These are phyloP conservation scores for Columba livia DNA, from an alignment of 2,113 vertebrate species.

Conservation along the genomic window DNA sequence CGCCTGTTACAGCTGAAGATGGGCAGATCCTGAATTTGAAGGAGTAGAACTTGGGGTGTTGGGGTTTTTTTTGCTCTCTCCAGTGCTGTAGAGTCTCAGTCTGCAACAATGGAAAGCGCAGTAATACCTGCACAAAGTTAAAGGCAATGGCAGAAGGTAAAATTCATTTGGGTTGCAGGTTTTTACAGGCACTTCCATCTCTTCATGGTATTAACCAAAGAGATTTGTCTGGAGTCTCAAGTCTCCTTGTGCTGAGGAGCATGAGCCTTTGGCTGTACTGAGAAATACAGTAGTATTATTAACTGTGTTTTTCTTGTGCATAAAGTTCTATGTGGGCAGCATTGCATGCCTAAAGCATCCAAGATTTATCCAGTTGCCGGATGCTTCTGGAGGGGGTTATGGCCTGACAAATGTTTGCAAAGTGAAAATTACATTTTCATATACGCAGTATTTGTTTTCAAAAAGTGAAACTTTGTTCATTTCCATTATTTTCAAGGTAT, in stretches of 20 bases:
- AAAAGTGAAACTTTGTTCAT: not conserved
- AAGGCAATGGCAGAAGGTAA: not conserved
- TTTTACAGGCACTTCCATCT: not conserved
- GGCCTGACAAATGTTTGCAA: not conserved
- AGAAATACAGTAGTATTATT: rapidly evolving
- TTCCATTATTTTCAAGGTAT: not conserved
- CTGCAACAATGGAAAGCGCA: not conserved
- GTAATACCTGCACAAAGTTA: not conserved
- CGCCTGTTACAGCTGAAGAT: not conserved
- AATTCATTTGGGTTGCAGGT: not conserved
- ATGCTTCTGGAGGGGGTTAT: not conserved
- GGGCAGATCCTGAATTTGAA: not conserved
- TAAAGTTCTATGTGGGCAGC: rapidly evolving
- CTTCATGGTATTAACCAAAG: not conserved
- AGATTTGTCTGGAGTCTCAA: not conserved
- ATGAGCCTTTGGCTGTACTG: not conserved
- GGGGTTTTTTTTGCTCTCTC: not conserved
- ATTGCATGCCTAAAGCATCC: not conserved
- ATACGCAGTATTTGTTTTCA: not conserved
- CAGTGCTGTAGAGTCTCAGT: not conserved
- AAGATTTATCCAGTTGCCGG: not conserved
- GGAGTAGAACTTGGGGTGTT: not conserved
- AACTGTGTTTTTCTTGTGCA: not conserved
- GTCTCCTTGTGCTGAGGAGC: rapidly evolving
- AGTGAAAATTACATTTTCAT: not conserved